Base-by-base conservation (phyloP, 2,888 invertebrate genomes). In the Protula sp. region DNA sequence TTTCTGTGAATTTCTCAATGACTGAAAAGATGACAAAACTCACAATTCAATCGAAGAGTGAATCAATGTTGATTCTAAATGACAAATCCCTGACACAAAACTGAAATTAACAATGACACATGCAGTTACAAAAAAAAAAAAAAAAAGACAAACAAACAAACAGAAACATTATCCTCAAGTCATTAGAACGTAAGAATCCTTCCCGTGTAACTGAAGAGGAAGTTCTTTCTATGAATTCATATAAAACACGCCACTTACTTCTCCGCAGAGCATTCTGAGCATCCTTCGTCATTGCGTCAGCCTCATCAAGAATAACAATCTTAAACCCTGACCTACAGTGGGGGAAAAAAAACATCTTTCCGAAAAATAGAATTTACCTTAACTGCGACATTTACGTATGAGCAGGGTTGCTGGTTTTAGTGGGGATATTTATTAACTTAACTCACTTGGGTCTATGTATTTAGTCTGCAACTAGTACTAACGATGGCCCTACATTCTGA, bases 261-360 rank as follows among this genome's bases (percentile, higher is more conserved):
- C 69, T 60, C 31, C 69, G 48, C 24, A 69, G 84, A 30, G 99
- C 98, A 86, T 98, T 99, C 80, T 99, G 99, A 1, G 99, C 99
- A 86, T 99, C 99, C 81, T 91, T 91, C 0, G 98, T 99, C 98
- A 99, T 99, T 0, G 97, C 94, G 85, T 99, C 98, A 0, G 98
- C 98, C 85, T 99, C 98, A 85, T 99, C 98, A 27, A 99, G 84
- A 68, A 99, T 95, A 48, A 99, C 92, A 47, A 99, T 82, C 79
- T 99, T 99, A 69, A 92, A 94, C 0, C 93, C 92, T 54, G 89
- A 89, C 62, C 81, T 64, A 47, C 14, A 55, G 30, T 47, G 1
- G 26, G 5, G 19, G 26, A 54, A 5, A 30, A 5, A 3, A 19
- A 22, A 50, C 22, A 22, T 9, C 45, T 45, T 14, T 19, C n/a